A percentile compares a stretch with the other conserved stretches of the same genome.
Conservation (phyloP, 2,113 vertebrate species). For the Rostratula benghalensis region DNA sequence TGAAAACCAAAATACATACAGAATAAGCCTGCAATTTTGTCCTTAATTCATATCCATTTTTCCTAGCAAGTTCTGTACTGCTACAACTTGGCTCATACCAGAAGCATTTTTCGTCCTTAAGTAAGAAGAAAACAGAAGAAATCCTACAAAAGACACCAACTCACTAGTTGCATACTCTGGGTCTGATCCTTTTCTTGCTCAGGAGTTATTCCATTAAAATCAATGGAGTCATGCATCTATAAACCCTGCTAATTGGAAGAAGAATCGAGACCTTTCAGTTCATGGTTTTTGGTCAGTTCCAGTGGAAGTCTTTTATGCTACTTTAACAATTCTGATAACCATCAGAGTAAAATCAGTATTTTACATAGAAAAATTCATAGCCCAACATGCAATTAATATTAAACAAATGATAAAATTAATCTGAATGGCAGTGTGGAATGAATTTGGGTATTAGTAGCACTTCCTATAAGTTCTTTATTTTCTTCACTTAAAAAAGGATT, state of each 20-base stretch:
- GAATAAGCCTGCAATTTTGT: not conserved
- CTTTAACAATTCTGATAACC: slow-evolving; percentile 13
- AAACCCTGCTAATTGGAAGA: slow-evolving; percentile 13
- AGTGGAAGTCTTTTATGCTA: not conserved
- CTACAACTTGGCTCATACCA: not conserved
- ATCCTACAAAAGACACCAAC: not conserved
- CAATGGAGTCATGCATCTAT: not conserved
- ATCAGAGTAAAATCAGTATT: not conserved
- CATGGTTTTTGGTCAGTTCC: not conserved
- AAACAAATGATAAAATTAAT: not conserved
- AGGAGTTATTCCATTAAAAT: slow-evolving; percentile 45
- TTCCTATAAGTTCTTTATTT: not conserved
- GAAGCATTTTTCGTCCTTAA: not conserved
- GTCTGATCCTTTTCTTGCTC: not conserved
- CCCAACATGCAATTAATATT: slow-evolving; percentile 19
- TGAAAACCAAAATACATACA: not conserved
- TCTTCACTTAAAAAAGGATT: not conserved
- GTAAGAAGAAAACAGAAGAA: not conserved
- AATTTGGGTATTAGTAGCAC: not conserved
- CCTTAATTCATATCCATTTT: not conserved
- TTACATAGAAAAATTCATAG: not conserved
- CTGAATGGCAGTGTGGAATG: not conserved
- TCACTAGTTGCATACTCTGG: not conserved
- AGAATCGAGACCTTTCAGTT: slow-evolving; percentile 5
- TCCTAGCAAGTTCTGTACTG: not conserved